Conservation (phyloP, 2,888 invertebrate genomes). For the Chymomyza procnemis region DNA sequence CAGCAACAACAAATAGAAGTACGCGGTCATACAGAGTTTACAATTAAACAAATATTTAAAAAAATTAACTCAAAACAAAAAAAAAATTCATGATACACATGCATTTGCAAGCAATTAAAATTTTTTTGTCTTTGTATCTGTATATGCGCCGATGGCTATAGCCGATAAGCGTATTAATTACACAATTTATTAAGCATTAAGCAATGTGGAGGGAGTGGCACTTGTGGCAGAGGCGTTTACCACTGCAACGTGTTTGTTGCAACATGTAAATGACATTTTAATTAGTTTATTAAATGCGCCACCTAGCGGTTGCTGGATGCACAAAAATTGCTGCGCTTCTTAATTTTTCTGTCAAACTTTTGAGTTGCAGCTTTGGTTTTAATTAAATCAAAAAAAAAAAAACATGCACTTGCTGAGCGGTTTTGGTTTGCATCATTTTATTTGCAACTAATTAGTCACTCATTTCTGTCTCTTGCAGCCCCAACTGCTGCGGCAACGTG, state of each 20-base stretch:
- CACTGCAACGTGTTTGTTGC: slow-evolving; percentile 19
- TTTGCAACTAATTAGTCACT: neutral
- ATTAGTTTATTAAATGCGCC: slow-evolving; percentile 66
- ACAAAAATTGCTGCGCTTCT: neutral
- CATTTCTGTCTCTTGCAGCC: slow-evolving; percentile 78
- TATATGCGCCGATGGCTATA: neutral
- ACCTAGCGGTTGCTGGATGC: neutral
- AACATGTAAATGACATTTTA: slow-evolving; percentile 69
- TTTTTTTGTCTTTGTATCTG: slow-evolving; percentile 8
- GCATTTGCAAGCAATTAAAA: slow-evolving; percentile 52
- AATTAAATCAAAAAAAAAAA: neutral
- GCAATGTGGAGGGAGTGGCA: neutral
- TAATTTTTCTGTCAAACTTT: too few species aligned
- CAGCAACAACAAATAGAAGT: neutral
- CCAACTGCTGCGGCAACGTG: slow-evolving; percentile 84
- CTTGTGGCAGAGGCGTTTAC: neutral
- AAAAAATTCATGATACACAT: slow-evolving; percentile 16
- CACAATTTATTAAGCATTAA: slow-evolving; percentile 42
- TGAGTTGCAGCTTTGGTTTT: too few species aligned
- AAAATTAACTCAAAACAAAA: slow-evolving; percentile 10
- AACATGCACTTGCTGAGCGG: neutral
- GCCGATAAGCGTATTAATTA: slow-evolving; percentile 55
- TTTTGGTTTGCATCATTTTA: neutral
- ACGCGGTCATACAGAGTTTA: neutral
- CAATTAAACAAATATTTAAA: slow-evolving; percentile 41